A percentile compares a stretch with the other conserved stretches of the same genome.
phyloP scores from a whole-genome alignment of 2,113 vertebrate species.

The Ardeotis arabs region DNA sequence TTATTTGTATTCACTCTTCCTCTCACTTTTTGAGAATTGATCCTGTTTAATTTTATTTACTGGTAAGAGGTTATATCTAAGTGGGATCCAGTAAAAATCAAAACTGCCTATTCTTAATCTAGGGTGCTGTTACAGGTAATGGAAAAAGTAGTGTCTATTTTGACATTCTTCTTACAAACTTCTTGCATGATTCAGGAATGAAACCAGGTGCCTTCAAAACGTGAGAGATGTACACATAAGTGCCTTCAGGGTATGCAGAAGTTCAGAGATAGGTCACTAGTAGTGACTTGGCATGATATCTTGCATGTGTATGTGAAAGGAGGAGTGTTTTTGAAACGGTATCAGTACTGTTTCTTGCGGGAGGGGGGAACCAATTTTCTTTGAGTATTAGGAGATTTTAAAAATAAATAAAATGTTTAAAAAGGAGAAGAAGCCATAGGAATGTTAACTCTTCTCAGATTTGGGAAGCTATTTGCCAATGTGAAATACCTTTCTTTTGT shows the following conservation, averaged over 20 bases:
- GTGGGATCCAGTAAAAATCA: not conserved
- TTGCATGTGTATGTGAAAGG: not conserved
- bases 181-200: not conserved
- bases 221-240: not conserved
- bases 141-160: not conserved
- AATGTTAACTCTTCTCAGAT: not conserved
- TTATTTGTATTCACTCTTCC: not conserved
- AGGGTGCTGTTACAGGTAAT: not conserved
- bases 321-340: not conserved
- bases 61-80: not conserved
- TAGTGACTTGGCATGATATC: not conserved
- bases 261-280: conserved; percentile 17
- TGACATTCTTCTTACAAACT: conserved; percentile 11
- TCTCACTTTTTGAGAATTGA: not conserved
- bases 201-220: conserved; percentile 18
- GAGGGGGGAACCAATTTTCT: not conserved
- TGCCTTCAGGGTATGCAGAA: not conserved
- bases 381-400: not conserved
- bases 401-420: not conserved
- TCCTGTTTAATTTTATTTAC: not conserved
- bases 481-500: not conserved
- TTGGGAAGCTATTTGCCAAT: not conserved
- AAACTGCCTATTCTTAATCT: not conserved
- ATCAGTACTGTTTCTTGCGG: not conserved
- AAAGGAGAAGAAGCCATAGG: not conserved